phyloP scores from a whole-genome alignment of 2,797 vertebrate genomes.

The Siniperca undulata region DNA sequence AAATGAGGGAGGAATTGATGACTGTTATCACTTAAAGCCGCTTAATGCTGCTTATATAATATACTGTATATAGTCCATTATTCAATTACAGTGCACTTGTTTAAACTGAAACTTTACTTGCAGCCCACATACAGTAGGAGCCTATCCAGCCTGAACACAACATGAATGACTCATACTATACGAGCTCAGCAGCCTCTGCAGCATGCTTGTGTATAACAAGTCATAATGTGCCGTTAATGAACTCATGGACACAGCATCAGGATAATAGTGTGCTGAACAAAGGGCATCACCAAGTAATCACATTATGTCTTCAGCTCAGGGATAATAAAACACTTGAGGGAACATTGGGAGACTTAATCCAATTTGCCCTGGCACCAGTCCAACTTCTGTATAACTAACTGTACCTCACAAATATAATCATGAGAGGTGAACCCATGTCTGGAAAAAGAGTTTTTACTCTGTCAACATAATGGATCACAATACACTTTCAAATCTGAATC shows the following conservation, averaged over 20 bases:
- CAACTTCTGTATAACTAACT: conserved; percentile 63
- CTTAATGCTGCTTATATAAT: conserved; percentile 28
- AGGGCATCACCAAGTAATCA: conserved; percentile 83
- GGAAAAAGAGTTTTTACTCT: conserved; percentile 47
- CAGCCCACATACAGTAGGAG: conserved; percentile 27
- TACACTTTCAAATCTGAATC: conserved; percentile 36
- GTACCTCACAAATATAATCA: conserved; percentile 71
- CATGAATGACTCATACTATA: conserved; percentile 44
- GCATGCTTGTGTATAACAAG: conserved; percentile 65
- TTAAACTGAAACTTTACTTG: conserved; percentile 37
- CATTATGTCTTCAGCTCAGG: conserved; percentile 81
- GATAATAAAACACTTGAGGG: conserved; percentile 82
- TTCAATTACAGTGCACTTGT: conserved; percentile 33
- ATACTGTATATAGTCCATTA: conserved; percentile 7
- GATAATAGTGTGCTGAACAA: conserved; percentile 77
- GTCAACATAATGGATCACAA: conserved; percentile 43
- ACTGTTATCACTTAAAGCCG: conserved; percentile 16
- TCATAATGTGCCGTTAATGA: conserved; percentile 83
- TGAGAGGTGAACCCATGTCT: conserved; percentile 55
- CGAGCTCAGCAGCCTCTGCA: conserved; percentile 23
- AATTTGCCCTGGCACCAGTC: conserved; percentile 81
- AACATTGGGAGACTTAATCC: conserved; percentile 80
- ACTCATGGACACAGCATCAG: conserved; percentile 72
- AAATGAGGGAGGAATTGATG: conserved; percentile 20
- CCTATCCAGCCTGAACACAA: conserved; percentile 27